Conservation (phyloP, 2,797 vertebrate species). For the Acanthurus leucopareius region DNA sequence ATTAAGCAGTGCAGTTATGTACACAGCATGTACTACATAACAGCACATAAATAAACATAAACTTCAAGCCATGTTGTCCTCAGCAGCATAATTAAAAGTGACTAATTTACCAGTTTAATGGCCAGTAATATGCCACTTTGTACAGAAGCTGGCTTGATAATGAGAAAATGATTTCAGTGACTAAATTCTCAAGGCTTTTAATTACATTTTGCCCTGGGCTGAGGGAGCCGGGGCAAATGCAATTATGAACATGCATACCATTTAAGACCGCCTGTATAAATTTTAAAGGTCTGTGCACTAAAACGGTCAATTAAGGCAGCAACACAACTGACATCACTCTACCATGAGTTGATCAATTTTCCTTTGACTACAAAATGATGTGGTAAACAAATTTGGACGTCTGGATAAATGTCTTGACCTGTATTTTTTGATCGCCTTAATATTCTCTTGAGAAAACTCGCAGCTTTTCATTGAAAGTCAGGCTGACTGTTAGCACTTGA, state of each 20-base stretch:
- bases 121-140: constrained; percentile 77
- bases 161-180: constrained; percentile 84
- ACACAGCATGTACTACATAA: constrained; percentile 73
- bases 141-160: constrained; percentile 79
- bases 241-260: constrained; percentile 82
- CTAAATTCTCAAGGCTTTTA: constrained; percentile 84
- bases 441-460: constrained; percentile 64
- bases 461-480: constrained; percentile 43
- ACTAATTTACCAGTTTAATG: constrained; percentile 85
- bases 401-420: constrained; percentile 13
- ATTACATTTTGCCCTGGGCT: constrained; percentile 87
- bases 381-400: constrained; percentile 33
- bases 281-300: constrained; percentile 55
- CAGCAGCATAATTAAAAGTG: constrained; percentile 82
- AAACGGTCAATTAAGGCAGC: constrained; percentile 36
- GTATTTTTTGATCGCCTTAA: constrained; percentile 48
- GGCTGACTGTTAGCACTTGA: constrained; percentile 71
- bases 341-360: constrained; percentile 24
- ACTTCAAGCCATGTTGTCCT: constrained; percentile 72
- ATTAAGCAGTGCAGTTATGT: constrained; percentile 71
- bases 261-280: constrained; percentile 68
- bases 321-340: constrained; percentile 33
- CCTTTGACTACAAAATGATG: constrained; percentile 23
- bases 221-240: constrained; percentile 74
- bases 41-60: constrained; percentile 75